Evolutionary conservation across 2,888 invertebrate genomes (phyloP), one percentile per base, ranked within the genome.

Genomic region (Punctoribates punctum): DNA sequence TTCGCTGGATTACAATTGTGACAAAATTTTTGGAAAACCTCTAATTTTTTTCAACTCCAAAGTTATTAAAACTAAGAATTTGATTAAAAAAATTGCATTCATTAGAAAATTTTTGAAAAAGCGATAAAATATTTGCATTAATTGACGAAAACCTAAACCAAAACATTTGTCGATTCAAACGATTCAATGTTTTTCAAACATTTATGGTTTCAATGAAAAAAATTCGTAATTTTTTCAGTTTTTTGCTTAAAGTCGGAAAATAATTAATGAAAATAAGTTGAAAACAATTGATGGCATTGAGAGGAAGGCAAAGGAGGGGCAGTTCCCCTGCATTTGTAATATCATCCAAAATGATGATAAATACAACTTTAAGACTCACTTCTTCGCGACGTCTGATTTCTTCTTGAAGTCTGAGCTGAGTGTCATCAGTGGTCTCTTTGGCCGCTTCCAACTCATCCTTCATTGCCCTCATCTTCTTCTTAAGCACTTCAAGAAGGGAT

Each of bases 381-480:
- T 96, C 96, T 90, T 96, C 96, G 85, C 96, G 91, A 86, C 96
- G 91, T 88, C 94, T 92, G 85, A 93, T 89, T 89, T 96, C 96
- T 85, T 92, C 89, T 88, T 95, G 94, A 85, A 95, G 89, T 86
- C 94, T 91, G 88, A 94, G 92, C 86, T 94, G 93, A 85, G 91
- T 93, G 86, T 95, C 94, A 86, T 96, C 96, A 86, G 94, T 93
- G 86, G 95, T 94, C 86, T 98, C 97, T 88, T 94, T 96, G 88
- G 94, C 94, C 86, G 93, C 91, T 86, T 98, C 98, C 91, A 96
- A 93, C 88, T 98, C 98, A 86, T 96, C 96, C 88, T 96, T 96
- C 83, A 96, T 94, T 87, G 95, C 94, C 82, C 95, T 90, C 97
- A 98, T 98, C 90, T 98, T 99, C 90, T 96, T 96, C 90, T 98